These are phyloP conservation scores for Regulus satrapa DNA, from an alignment of 2,113 vertebrate species.

Conservation along the genomic window DNA sequence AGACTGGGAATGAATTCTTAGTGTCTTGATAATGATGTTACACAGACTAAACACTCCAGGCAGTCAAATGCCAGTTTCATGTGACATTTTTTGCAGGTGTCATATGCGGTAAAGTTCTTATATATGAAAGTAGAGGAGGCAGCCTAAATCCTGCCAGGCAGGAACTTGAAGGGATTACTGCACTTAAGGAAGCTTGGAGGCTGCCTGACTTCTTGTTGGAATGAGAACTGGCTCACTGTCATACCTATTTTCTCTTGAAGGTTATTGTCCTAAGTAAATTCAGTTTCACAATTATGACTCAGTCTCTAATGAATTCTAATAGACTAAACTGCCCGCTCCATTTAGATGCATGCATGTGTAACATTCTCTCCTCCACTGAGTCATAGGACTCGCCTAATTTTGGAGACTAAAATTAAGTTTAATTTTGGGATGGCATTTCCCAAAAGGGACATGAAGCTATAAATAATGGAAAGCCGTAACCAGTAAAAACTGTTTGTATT, in stretches of 20 bases:
- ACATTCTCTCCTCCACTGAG: constrained; percentile 59
- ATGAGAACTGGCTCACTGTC: constrained; percentile 32
- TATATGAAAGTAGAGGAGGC: constrained; percentile 1
- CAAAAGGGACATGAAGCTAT: constrained; percentile 41
- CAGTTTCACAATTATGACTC: constrained; percentile 52
- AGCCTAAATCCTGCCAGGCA: neutral
- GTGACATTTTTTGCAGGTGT: constrained; percentile 19
- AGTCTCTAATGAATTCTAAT: constrained; percentile 60
- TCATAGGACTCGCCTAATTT: constrained; percentile 51
- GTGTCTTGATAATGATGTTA: neutral
- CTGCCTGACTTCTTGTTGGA: constrained; percentile 6
- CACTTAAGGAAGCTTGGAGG: neutral
- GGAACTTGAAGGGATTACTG: neutral
- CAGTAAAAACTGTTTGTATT: neutral
- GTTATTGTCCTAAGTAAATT: constrained; percentile 63
- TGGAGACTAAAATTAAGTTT: constrained; percentile 60
- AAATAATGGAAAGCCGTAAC: neutral
- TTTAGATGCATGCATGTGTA: constrained; percentile 55
- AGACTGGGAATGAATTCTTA: constrained; percentile 18
- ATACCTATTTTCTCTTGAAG: constrained; percentile 45
- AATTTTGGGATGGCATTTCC: constrained; percentile 61
- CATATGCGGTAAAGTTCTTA: neutral
- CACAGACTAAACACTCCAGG: constrained; percentile 14
- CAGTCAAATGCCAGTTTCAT: constrained; percentile 21
- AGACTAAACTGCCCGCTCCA: constrained; percentile 44